Evolutionary conservation across 2,113 vertebrate genomes (phyloP), one percentile per base, ranked within the genome.

Genomic region (Amphilophus citrinellus): DNA sequence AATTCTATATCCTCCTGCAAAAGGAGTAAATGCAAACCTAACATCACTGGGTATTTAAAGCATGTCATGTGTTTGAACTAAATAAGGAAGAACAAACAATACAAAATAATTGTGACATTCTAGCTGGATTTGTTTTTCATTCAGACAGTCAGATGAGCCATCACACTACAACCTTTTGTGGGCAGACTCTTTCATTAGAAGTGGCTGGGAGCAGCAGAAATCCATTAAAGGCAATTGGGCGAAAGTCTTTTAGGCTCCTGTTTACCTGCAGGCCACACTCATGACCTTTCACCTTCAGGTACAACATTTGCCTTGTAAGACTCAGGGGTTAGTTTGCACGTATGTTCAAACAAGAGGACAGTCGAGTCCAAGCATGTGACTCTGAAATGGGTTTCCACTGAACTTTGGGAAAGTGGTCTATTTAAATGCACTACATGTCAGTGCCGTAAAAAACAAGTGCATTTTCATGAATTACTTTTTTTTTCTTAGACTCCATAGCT

Each of bases 221-320:
- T 53, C 9, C 42, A 58, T 80, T 27, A 66, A 10, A 61, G 27
- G 63, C 42, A 24, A 76, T 59, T n/a, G 59, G 68, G 53, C 53
- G 56, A 83, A 65, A 68, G 58, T 83, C 76, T 84, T 56, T 66
- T 61, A 71, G 79, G 77, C 61, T 17, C 10, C 24, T 37, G 44
- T 8, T 4, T 78, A 39, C 79, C 92, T 91, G 24, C 65, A 78
- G 87, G 90, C 78, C 84, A 86, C 73, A 87, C 76, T 88, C 79
- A 17, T 85, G 53, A 95, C 87, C 93, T 92, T 86, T 92, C 63
- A 92, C 88, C 91, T 91, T 60, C 18, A 79, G 75, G 71, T 84
- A 80, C 88, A 75, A 90, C 75, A 61, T 84, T 81, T 63, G 27
- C 86, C 76, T n/a, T 92, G 58, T 77, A 84, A 77, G 82, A 80